Evolutionary conservation across 2,888 invertebrate species (phyloP), one percentile per base, ranked within the genome.

Genomic region (Phoenoteleia sp.): DNA sequence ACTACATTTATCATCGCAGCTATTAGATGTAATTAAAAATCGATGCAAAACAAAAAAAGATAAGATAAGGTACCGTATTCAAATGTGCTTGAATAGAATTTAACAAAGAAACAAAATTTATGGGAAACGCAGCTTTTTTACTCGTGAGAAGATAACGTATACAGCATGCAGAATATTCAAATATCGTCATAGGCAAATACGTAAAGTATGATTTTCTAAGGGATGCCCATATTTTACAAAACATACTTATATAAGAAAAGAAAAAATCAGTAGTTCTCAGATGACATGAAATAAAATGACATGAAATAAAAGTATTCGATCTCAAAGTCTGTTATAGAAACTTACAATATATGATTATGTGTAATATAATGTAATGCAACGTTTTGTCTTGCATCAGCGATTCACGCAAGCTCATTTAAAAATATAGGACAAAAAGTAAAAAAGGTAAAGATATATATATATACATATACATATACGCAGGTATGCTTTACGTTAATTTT

Each of bases 61-160:
- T 58, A 17, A 66, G 58, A 17, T 42, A 29, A 45, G 15, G 87
- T 87, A 89, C 89, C 91, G 91, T 91, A 92, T 91, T 90, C 91
- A 87, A 88, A 91, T 87, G 87, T 89, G 92, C 92, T 92, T 91
- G 89, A 88, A 89, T 91, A 91, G 71, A 15, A 47, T 56, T 29
- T 80, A 81, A 64, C 9, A 67, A 58, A 36, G 54, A 47, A 33
- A 84, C 9, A 45, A 58, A 2, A 58, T 45, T 71, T 47, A 23
- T 89, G 88, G 82, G 85, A 19, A 52, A 45, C 66, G 58, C 49
- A 81, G 88, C 89, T 91, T 91, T 91, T 91, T 90, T 91, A 91
- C 90, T 89, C 86, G 84, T 85, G 88, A 88, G 69, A 86, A 9
- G 42, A 66, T 72, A 82, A 79, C 9, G 7, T 74, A 66, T 64